Evolutionary conservation across 2,888 invertebrate species (phyloP).

Genomic region (Noctua janthina): DNA sequence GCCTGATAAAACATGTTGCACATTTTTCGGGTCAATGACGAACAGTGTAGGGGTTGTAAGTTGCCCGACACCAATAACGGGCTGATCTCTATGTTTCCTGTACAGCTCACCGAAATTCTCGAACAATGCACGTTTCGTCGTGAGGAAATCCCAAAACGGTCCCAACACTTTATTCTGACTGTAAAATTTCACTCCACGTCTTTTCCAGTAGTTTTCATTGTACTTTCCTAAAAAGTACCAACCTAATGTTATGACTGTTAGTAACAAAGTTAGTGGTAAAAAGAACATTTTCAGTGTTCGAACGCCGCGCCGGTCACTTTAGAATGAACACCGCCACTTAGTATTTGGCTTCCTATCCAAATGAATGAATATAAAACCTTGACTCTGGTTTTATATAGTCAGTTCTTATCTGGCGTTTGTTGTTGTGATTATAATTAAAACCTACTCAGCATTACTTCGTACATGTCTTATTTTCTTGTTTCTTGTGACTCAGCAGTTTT

Average conservation of each 20-base stretch:
- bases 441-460: constrained; percentile 15
- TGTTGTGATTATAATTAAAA: not conserved
- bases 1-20: constrained; percentile 70
- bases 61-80: constrained; percentile 70
- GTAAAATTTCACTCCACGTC: constrained; percentile 68
- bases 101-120: constrained; percentile 68
- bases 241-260: constrained; percentile 9
- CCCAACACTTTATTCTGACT: constrained; percentile 55
- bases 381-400: constrained; percentile 24
- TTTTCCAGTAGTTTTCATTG: constrained; percentile 75
- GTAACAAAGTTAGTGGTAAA: constrained; percentile 35
- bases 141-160: constrained; percentile 66
- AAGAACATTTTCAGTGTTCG: constrained; percentile 33
- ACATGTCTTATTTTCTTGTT: not conserved
- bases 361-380: constrained; percentile 11
- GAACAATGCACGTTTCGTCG: constrained; percentile 35
- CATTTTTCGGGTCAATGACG: constrained; percentile 70
- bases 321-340: constrained; percentile 1
- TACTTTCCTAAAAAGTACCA: constrained; percentile 50
- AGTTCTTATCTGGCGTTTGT: constrained; percentile 18
- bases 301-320: not conserved
- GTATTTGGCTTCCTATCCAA: not conserved
- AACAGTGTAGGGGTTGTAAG: constrained; percentile 64
- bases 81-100: constrained; percentile 70
- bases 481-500: constrained; percentile 23